Conservation (phyloP, 2,888 invertebrate genomes). For the Eristalis arbustorum region DNA sequence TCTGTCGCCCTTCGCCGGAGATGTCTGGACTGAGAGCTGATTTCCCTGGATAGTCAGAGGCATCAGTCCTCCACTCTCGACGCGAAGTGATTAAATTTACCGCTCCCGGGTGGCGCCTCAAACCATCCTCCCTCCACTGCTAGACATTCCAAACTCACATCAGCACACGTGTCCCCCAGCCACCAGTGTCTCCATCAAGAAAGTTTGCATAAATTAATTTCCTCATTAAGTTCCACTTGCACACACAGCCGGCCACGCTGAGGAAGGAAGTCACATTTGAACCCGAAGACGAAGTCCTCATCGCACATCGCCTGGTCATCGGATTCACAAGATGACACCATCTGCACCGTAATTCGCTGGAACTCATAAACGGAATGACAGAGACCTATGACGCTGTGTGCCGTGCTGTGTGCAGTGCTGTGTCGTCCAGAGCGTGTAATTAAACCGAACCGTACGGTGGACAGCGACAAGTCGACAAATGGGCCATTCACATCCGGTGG, state of each 20-base stretch:
- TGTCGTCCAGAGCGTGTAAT: conserved; percentile 38
- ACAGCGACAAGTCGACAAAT: conserved; percentile 48
- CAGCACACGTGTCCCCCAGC: conserved; percentile 7
- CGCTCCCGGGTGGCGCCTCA: background rate
- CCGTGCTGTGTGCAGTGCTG: background rate
- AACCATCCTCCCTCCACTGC: background rate
- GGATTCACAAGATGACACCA: conserved; percentile 19
- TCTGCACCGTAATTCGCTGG: conserved; percentile 21
- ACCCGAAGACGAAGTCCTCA: conserved; percentile 10
- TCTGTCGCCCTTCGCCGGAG: too few relatives aligned
- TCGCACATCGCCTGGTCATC: conserved; percentile 32
- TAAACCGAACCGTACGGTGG: conserved; percentile 40
- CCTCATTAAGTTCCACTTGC: conserved; percentile 49
- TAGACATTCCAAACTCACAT: conserved; percentile 5
- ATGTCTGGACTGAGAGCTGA: too few relatives aligned
- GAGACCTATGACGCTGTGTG: background rate
- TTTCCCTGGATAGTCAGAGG: background rate
- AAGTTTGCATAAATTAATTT: conserved; percentile 58
- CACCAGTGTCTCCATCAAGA: too few relatives aligned
- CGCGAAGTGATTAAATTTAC: too few relatives aligned
- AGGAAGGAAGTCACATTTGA: conserved; percentile 57
- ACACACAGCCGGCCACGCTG: conserved; percentile 5
- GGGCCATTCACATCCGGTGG: conserved; percentile 60
- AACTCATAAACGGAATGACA: conserved; percentile 19
- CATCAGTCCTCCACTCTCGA: background rate